phyloP scores from a whole-genome alignment of 2,888 invertebrate species.

The Aspidiotus rigidus region DNA sequence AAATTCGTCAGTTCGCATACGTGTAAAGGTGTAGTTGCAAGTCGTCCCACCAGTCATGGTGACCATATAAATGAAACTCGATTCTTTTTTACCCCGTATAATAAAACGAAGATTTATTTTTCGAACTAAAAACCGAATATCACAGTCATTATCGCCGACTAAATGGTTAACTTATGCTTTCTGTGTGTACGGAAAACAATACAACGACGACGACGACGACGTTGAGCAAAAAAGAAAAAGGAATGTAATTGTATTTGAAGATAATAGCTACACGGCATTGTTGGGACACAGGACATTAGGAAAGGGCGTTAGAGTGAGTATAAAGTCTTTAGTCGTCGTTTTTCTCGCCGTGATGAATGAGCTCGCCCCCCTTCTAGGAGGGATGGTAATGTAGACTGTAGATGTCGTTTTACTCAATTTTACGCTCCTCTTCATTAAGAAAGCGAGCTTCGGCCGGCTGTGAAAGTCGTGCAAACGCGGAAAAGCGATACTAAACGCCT shows the following conservation, averaged over 20 bases:
- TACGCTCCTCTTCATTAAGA: not conserved
- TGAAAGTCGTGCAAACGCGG: not conserved
- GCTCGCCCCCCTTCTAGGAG: not conserved
- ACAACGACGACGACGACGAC: too few species aligned
- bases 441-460: not conserved
- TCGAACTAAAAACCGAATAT: too few species aligned
- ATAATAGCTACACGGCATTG: slow-evolving; percentile 7
- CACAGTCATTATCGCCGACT: too few species aligned
- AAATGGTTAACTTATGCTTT: not conserved
- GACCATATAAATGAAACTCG: too few species aligned
- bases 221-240: not conserved
- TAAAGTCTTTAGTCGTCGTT: slow-evolving; percentile 25
- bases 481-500: slow-evolving; percentile 14
- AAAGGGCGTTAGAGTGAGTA: not conserved
- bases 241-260: slow-evolving; percentile 19
- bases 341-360: slow-evolving; percentile 22
- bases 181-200: not conserved
- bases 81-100: too few species aligned
- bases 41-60: too few species aligned
- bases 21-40: too few species aligned
- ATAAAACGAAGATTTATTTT: too few species aligned
- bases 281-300: not conserved
- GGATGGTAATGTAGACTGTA: not conserved
- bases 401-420: not conserved
- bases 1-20: too few species aligned